Base-by-base conservation (phyloP, 2,113 vertebrate species). In the Sceloporus tristichus region DNA sequence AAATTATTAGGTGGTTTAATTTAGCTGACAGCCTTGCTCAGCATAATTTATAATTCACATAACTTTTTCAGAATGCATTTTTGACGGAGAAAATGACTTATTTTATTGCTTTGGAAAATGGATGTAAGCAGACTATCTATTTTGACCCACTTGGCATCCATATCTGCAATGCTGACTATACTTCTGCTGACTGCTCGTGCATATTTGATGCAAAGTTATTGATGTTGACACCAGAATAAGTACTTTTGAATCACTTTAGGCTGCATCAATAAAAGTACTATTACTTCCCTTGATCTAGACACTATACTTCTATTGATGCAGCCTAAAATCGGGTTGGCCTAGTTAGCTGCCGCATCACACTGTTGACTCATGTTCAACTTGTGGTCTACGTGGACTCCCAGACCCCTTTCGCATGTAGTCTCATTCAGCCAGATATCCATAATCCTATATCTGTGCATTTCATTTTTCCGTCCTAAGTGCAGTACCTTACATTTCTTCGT, bases 71-170 rank as follows among this genome's bases (percentile, higher is more conserved):
- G 42, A 89, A 66, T 0, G 0, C 86, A 92, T 68, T 9, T 1
- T 40, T 79, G 82, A 87, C 56, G 21, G 86, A 74, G 65, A 40
- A 85, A 88, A 80, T 2, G 56, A 76, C 82, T 34, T 86, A 82
- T 73, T 87, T 88, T 81, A n/a, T 81, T 25, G 2, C 73, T 92
- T 84, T 25, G 79, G 82, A 53, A 74, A 48, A 68, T 84, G 0
- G 68, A 70, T 78, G 53, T 87, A 70, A 87, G 8, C 56, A 70
- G 83, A 79, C 27, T 86, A 81, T 66, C 34, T 87, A 89, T 79
- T 34, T 83, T 90, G 87, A 92, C 82, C 78, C 11, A 73, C 62
- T 89, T 93, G 91, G 82, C 84, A 88, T 92, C 48, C 27, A 59
- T 54, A 0, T 27, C 59, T 68, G 66, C 27, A 79, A 16, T 86